Base-by-base conservation (phyloP, 1,140 invertebrate genomes). In the Aphidius gifuensis region DNA sequence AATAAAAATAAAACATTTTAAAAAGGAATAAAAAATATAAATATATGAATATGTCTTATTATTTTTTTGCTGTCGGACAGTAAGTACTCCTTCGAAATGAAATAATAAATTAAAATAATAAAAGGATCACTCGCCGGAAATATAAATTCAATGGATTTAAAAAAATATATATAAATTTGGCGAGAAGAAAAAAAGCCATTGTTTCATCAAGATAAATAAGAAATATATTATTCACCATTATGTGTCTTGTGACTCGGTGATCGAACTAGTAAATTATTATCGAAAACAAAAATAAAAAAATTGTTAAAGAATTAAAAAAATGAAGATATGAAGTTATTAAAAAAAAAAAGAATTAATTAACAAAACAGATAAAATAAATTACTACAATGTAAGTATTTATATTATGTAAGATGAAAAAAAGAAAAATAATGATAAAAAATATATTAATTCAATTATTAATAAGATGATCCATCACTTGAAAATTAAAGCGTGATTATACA, bases 171-270 rank as follows among this genome's bases (percentile, higher is more conserved):
- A 48, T 39, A 50, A 38, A 49, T 49, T 32, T 32, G 23, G 4
- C 23, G 23, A 32, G 16, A 32, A 50, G 21, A 59, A 49, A 59
- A 49, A 46, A 16, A 2, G 38, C 21, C 60, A 49, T 50, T 50
- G n/a, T 38, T 55, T 45, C 39, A n/a, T n/a, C 39, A 42, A 56
- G 6, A 40, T 44, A 43, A 42, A 39, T 39, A 64, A 61, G 53
- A 40, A 54, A 65, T 58, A 58, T 62, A 65, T 62, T 62, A 61
- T 65, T 65, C 64, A 65, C 64, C 64, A 65, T 48, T 65, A 65
- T 65, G 64, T 65, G 64, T 65, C 64, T 65, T 65, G 64, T 65
- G 64, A 61, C 64, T 65, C 64, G 64, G 64, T 65, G 64, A 65
- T 62, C 60, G 60, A 65, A 61, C 60, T 61, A 65, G 56, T 53